Percentiles rank a stretch among this genome's conserved stretches.
Evolutionary conservation across 2,888 invertebrate species (phyloP).

Genomic region (Thereva unica): DNA sequence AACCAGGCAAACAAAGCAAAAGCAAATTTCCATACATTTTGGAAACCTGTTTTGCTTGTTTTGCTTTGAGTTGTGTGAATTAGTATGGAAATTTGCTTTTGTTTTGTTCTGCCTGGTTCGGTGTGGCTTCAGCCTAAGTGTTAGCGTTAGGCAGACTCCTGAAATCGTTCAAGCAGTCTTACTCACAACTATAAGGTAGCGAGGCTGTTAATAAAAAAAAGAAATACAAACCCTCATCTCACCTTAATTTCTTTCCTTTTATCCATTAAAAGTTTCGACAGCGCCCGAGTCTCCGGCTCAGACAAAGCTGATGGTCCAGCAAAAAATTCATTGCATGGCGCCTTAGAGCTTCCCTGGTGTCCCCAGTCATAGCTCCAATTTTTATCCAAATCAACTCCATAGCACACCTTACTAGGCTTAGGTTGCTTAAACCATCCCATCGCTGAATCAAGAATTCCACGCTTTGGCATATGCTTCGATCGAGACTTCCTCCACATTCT

Average conservation of each 20-base stretch:
- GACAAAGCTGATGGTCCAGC: conserved; percentile 74
- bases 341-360: conserved; percentile 71
- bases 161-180: no score
- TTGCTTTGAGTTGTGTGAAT: no score
- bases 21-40: no score
- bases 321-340: conserved; percentile 75
- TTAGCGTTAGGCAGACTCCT: no score
- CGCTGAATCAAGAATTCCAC: conserved; percentile 53
- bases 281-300: conserved; percentile 74
- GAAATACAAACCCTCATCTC: conserved; percentile 40
- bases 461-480: conserved; percentile 59
- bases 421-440: conserved; percentile 55
- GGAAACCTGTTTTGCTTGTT: no score
- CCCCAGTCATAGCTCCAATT: conserved; percentile 80
- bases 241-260: conserved; percentile 67
- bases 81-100: no score
- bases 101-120: no score
- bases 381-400: conserved; percentile 76
- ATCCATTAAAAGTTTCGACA: conserved; percentile 66
- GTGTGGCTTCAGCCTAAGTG: no score
- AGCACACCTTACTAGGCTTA: conserved; percentile 59
- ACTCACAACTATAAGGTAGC: no score
- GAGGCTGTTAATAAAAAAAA: no score
- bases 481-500: conserved; percentile 82
- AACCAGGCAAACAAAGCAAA: no score